A percentile compares a stretch with the other conserved stretches of the same genome.
Evolutionary conservation across 2,888 invertebrate species (phyloP).

Genomic region (Hydriomena furcata): DNA sequence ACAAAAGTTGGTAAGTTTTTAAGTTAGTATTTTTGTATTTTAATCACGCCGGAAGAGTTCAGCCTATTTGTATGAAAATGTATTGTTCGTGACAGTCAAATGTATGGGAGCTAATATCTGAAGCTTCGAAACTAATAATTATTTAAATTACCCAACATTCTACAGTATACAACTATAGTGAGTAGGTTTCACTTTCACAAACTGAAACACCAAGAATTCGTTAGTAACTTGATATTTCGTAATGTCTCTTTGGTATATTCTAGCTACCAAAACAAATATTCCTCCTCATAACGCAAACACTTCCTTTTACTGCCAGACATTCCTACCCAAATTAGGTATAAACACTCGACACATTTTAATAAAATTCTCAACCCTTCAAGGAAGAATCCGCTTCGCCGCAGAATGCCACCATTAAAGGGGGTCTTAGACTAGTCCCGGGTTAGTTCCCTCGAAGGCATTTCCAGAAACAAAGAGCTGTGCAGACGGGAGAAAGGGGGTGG

Average conservation of each 20-base stretch:
- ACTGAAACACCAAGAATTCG: neutral
- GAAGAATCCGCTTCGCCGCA: slow-evolving; percentile 62
- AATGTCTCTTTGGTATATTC: neutral
- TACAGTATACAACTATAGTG: neutral
- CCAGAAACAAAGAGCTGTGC: slow-evolving; percentile 78
- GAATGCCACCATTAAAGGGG: slow-evolving; percentile 72
- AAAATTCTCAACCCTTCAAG: slow-evolving; percentile 66
- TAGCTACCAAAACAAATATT: neutral
- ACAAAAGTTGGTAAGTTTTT: too few relatives aligned
- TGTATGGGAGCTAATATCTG: too few relatives aligned
- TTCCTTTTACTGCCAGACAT: slow-evolving; percentile 21
- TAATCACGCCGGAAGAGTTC: too few relatives aligned
- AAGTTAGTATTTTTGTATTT: too few relatives aligned
- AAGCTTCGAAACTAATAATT: too few relatives aligned
- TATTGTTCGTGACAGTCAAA: too few relatives aligned
- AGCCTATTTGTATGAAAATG: too few relatives aligned
- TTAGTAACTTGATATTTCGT: neutral
- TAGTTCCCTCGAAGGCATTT: slow-evolving; percentile 67
- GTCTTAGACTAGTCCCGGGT: slow-evolving; percentile 73
- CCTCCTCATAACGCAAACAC: slow-evolving; percentile 6
- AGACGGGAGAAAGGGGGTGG: slow-evolving; percentile 57
- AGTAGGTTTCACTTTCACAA: too few relatives aligned
- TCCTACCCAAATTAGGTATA: slow-evolving; percentile 34
- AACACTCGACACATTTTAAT: slow-evolving; percentile 46
- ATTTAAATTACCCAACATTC: too few relatives aligned